These are phyloP conservation scores for Protonibea diacanthus DNA, from an alignment of 2,797 vertebrate species.

Conservation along the genomic window DNA sequence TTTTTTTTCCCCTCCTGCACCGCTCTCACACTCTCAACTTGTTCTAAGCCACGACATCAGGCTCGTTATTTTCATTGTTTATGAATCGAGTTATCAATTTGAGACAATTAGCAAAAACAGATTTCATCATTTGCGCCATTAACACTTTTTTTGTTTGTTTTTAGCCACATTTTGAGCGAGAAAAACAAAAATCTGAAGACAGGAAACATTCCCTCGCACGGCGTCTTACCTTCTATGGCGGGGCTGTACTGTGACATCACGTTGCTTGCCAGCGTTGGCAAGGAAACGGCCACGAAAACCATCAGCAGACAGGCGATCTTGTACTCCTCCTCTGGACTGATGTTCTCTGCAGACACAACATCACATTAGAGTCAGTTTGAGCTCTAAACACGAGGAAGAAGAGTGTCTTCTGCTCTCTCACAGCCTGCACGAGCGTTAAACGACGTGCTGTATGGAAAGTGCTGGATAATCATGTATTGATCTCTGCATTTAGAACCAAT, in stretches of 20 bases:
- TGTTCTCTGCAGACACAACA: constrained; percentile 89
- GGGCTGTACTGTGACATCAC: constrained; percentile 99
- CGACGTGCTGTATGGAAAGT: not conserved
- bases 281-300: constrained; percentile 98
- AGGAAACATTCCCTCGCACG: not conserved
- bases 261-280: constrained; percentile 97
- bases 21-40: not conserved
- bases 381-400: not conserved
- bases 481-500: no score
- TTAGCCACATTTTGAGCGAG: not conserved
- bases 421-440: not conserved
- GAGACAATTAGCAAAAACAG: not conserved
- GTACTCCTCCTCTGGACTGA: constrained; percentile 99
- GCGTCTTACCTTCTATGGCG: constrained; percentile 93
- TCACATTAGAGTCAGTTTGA: no score
- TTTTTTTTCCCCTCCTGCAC: not conserved
- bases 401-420: not conserved
- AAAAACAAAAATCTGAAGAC: not conserved
- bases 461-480: not conserved
- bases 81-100: no score
- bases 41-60: not conserved
- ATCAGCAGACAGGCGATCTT: constrained; percentile 99
- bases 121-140: not conserved
- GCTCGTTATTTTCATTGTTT: not conserved
- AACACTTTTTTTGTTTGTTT: not conserved